Evolutionary conservation across 2,113 vertebrate genomes (phyloP).

Genomic region (Xenotilapia caudafasciata): DNA sequence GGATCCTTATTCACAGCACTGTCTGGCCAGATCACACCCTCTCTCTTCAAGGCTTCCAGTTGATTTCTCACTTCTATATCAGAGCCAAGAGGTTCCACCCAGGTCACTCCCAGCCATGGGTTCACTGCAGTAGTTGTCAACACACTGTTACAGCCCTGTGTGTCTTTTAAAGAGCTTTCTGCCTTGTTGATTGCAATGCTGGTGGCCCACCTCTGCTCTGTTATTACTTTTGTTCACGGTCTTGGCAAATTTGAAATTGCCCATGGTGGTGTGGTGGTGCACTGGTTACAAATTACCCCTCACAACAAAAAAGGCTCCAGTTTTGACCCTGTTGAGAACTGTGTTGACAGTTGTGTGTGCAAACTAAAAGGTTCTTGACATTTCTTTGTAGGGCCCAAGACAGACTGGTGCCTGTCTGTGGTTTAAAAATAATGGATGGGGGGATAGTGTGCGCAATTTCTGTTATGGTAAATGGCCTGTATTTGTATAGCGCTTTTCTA

Average conservation of each 20-base stretch:
- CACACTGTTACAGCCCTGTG: background rate
- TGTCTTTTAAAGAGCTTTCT: background rate
- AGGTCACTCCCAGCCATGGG: background rate
- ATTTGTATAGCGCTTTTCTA: too few species aligned
- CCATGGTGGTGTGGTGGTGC: background rate
- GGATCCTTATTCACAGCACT: background rate
- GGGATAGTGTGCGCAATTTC: rapidly evolving
- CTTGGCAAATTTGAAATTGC: background rate
- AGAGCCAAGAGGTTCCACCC: background rate
- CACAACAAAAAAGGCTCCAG: background rate
- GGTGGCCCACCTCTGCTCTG: background rate
- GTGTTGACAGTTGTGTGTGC: background rate
- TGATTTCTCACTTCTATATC: background rate
- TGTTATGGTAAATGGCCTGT: background rate
- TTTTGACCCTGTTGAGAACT: background rate
- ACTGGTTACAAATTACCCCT: background rate
- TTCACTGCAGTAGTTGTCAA: background rate
- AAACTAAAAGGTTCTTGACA: background rate
- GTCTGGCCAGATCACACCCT: background rate
- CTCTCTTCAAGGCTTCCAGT: background rate
- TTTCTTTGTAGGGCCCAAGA: background rate
- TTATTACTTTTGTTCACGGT: background rate
- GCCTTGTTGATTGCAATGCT: background rate
- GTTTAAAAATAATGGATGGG: background rate
- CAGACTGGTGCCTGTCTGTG: background rate